Conservation (phyloP, 2,797 vertebrate species). For the Falco naumanni region DNA sequence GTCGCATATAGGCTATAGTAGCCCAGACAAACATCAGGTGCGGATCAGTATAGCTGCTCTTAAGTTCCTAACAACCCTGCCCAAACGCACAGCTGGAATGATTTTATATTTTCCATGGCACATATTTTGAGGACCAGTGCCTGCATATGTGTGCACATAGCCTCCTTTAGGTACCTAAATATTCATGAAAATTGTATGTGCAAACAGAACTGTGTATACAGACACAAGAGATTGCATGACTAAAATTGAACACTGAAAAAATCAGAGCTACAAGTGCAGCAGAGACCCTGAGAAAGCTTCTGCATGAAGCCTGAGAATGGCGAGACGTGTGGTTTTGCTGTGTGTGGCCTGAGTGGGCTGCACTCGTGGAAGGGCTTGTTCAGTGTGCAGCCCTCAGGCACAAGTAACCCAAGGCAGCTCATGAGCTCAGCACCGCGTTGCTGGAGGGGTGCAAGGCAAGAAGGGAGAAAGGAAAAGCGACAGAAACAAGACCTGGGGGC, state of each 20-base stretch:
- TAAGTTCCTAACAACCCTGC: not conserved
- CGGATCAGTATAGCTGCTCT: not conserved
- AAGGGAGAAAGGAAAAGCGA: not conserved
- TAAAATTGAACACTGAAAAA: not conserved
- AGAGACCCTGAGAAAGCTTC: not conserved
- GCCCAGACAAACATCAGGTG: not conserved
- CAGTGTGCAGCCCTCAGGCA: not conserved
- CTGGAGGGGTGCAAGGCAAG: not conserved
- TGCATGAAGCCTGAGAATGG: not conserved
- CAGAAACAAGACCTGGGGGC: not conserved
- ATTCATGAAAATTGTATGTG: not conserved
- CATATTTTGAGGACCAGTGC: not conserved
- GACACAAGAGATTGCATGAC: not conserved
- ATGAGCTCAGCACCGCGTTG: not conserved
- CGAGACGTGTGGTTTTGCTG: not conserved
- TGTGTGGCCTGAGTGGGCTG: not conserved
- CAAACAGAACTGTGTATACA: not conserved
- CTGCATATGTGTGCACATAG: not conserved
- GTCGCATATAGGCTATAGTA: not conserved
- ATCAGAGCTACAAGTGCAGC: not conserved
- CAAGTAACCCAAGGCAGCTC: not conserved
- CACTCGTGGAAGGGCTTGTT: not conserved
- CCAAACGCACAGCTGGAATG: not conserved
- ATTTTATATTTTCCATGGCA: not conserved
- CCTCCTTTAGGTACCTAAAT: not conserved